phyloP scores from a whole-genome alignment of 2,888 invertebrate species.

The Parnassius glacialis region DNA sequence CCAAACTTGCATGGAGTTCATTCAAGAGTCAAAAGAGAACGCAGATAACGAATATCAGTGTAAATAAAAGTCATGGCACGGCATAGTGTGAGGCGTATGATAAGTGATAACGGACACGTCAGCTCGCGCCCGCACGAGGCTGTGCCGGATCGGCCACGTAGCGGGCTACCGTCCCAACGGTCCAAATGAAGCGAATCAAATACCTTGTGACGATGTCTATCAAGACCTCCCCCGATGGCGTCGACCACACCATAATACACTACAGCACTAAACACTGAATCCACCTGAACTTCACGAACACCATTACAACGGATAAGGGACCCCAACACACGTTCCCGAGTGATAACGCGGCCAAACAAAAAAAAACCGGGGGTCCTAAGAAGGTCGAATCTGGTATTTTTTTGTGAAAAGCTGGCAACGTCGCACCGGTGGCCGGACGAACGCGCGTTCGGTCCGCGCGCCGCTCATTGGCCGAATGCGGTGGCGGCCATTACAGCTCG shows the following conservation, averaged over 20 bases:
- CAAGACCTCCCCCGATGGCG: conserved; percentile 74
- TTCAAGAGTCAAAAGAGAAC: conserved; percentile 4
- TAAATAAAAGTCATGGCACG: not conserved
- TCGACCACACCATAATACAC: conserved; percentile 78
- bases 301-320: conserved; percentile 76
- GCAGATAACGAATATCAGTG: conserved; percentile 1
- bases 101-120: not conserved
- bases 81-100: not conserved
- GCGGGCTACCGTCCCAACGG: conserved; percentile 23
- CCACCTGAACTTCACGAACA: conserved; percentile 60
- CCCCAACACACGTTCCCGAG: conserved; percentile 69
- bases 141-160: conserved; percentile 31
- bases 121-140: not conserved
- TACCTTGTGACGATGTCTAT: conserved; percentile 77
- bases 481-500: conserved; percentile 74
- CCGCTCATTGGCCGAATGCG: conserved; percentile 77
- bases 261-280: conserved; percentile 63
- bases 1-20: conserved; percentile 1
- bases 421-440: conserved; percentile 68
- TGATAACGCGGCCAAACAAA: conserved; percentile 79
- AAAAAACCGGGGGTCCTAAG: conserved; percentile 78
- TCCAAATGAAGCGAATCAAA: conserved; percentile 42
- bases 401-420: conserved; percentile 78
- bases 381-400: conserved; percentile 80
- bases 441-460: conserved; percentile 76